Conservation (phyloP, 2,888 invertebrate genomes). For the Coleophora deauratella region DNA sequence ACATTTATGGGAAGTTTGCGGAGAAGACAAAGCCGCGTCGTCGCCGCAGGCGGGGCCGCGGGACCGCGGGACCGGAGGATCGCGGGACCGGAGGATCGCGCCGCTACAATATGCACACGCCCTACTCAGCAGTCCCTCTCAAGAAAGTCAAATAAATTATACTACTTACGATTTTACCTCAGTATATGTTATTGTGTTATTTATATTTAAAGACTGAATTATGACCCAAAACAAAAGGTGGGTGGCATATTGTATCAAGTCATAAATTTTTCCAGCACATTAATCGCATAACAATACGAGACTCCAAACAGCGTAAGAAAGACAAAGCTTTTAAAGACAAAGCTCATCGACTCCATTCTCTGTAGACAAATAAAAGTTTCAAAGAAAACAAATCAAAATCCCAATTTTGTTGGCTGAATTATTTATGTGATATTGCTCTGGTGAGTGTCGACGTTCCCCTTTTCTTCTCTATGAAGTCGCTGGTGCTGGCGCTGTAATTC, state of each 20-base stretch:
- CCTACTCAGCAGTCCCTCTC: background rate
- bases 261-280: slow-evolving; percentile 41
- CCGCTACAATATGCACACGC: slow-evolving; percentile 34
- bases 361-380: slow-evolving; percentile 66
- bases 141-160: background rate
- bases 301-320: slow-evolving; percentile 23
- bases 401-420: slow-evolving; percentile 68
- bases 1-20: slow-evolving; percentile 75
- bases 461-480: slow-evolving; percentile 57
- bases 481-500: slow-evolving; percentile 41
- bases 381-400: slow-evolving; percentile 72
- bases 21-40: slow-evolving; percentile 62
- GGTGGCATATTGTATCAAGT: background rate
- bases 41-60: slow-evolving; percentile 32
- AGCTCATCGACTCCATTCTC: slow-evolving; percentile 36
- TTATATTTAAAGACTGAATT: too few species aligned
- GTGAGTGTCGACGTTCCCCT: slow-evolving; percentile 57
- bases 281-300: slow-evolving; percentile 27
- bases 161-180: background rate
- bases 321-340: slow-evolving; percentile 28
- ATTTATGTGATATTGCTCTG: slow-evolving; percentile 69
- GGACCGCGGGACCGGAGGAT: slow-evolving; percentile 9
- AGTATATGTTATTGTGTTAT: too few species aligned
- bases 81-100: slow-evolving; percentile 4
- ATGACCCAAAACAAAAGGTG: too few species aligned